phyloP scores from a whole-genome alignment of 2,113 vertebrate species.

The Orthonyx spaldingii region DNA sequence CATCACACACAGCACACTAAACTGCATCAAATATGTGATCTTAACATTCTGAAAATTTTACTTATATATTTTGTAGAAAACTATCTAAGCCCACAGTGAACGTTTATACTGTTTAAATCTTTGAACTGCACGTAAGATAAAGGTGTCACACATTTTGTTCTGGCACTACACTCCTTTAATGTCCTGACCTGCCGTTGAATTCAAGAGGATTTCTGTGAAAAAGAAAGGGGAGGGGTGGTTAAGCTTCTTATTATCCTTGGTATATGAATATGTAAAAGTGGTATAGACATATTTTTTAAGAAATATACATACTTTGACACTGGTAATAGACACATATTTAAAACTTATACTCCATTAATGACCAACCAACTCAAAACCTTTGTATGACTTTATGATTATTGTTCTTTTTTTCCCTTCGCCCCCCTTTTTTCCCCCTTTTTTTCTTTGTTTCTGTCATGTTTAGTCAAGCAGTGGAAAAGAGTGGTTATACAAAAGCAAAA shows the following conservation, averaged over 20 bases:
- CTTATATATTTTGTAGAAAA: not conserved
- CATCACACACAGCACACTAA: not conserved
- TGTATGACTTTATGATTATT: not conserved
- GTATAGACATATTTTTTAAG: not conserved
- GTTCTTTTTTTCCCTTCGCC: not conserved
- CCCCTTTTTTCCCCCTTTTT: accelerated
- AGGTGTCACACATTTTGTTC: not conserved
- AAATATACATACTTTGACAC: not conserved
- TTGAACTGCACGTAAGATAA: not conserved
- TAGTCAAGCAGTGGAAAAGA: not conserved
- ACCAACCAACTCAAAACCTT: not conserved
- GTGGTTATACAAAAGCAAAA: not conserved
- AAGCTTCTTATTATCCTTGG: not conserved
- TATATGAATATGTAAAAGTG: not conserved
- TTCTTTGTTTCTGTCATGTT: not conserved
- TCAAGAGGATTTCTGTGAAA: not conserved
- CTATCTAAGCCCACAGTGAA: not conserved
- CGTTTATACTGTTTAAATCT: not conserved
- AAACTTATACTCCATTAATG: not conserved
- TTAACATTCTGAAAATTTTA: not conserved
- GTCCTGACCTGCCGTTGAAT: not conserved
- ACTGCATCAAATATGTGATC: not conserved
- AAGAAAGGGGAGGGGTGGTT: accelerated
- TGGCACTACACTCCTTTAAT: accelerated
- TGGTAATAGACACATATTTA: not conserved